These are phyloP conservation scores for Ernsta delagoae DNA, from an alignment of 2,888 invertebrate genomes.

Conservation along the genomic window DNA sequence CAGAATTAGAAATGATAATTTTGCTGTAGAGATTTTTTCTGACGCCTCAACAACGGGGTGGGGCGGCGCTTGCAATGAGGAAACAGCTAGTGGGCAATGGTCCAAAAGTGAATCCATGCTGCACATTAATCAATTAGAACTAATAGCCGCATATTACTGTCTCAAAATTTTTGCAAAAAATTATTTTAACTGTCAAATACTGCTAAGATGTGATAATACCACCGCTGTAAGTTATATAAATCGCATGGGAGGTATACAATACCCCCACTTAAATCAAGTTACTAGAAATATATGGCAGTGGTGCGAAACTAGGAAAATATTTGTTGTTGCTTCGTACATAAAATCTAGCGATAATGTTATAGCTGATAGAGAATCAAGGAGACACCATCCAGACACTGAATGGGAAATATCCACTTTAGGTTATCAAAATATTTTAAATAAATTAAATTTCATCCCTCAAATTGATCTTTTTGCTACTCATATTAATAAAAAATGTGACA, in stretches of 20 bases:
- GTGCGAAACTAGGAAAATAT: not conserved
- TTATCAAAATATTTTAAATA: too few relatives aligned
- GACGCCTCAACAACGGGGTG: constrained; percentile 4
- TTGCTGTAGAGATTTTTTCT: not conserved
- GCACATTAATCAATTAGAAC: not conserved
- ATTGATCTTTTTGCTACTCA: not conserved
- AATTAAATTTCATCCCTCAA: too few relatives aligned
- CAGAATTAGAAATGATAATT: too few relatives aligned
- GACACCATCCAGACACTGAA: constrained; percentile 2
- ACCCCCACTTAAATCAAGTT: not conserved
- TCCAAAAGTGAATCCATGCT: not conserved
- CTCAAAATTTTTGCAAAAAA: not conserved
- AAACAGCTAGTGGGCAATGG: not conserved
- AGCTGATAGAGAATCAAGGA: not conserved
- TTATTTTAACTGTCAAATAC: not conserved
- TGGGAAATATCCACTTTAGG: not conserved
- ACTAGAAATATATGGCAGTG: not conserved
- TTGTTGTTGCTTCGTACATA: not conserved
- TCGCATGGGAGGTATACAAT: not conserved
- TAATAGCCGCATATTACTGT: not conserved
- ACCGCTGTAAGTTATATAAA: not conserved
- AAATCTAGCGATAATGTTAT: constrained; percentile 1
- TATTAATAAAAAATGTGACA: not conserved
- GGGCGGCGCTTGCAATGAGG: not conserved
- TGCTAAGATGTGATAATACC: not conserved